Evolutionary conservation across 2,113 vertebrate species (phyloP), one percentile per base, ranked within the genome.

Genomic region (Myrmophylax atrothorax): DNA sequence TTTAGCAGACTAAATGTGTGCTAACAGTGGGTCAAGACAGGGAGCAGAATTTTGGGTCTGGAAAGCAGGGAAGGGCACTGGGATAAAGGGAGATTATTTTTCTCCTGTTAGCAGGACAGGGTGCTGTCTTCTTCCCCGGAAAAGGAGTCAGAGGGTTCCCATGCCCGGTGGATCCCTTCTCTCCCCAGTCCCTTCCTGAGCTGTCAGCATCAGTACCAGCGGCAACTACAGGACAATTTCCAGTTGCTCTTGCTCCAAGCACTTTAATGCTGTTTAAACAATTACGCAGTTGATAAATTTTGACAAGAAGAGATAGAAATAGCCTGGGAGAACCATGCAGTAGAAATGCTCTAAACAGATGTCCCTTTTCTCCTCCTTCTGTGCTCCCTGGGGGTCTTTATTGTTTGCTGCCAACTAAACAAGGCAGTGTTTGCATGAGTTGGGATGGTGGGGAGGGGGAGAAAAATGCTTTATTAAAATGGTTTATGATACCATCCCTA

Each of bases 201-300:
- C 95, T 96, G 94, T 97, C 96, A 96, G 85, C 88, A 80, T 94
- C 23, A 11, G 93, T 94, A 92, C 89, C 88, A 84, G 89, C 94
- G 92, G 96, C 96, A 96, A 96, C 66, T 73, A 67, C 53, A 90
- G 94, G 97, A 97, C 91, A 89, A 75, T 92, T 97, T 96, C 95
- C 96, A 97, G 94, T 97, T 94, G 94, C 94, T 96, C 67, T 96
- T 94, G 89, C 96, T 97, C 86, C 84, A 84, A 94, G 94, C 96
- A 78, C 93, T 96, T 96, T 97, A 96, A 96, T 97, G 93, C 95
- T 96, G 90, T 97, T 97, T 97, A 97, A 97, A 94, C 96, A 97
- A 97, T 97, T 96, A 97, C 4, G 84, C 96, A 96, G 95, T 96
- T 97, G 97, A 97, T 97, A 97, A 96, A 97, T 97, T 97, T 97